Conservation (phyloP, 1,140 invertebrate genomes). For the Eupristina koningsbergeri region DNA sequence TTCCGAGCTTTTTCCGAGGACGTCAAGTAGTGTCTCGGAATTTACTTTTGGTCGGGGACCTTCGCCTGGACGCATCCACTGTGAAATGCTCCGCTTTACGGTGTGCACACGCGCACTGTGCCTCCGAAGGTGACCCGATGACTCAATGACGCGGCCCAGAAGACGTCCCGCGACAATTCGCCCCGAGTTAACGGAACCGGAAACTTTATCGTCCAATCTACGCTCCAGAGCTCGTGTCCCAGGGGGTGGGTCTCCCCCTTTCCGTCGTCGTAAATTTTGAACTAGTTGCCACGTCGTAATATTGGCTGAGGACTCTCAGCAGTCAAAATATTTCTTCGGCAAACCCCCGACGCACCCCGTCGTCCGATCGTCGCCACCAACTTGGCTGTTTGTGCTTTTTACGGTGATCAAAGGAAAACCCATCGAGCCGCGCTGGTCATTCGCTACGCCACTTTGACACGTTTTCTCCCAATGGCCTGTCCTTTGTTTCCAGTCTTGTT, state of each 20-base stretch:
- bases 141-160: no score
- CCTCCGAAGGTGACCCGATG: neutral
- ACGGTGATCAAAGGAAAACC: neutral
- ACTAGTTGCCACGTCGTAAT: neutral
- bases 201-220: neutral
- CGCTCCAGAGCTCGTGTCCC: no score
- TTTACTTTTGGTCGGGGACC: slow-evolving; percentile 3
- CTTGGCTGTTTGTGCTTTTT: neutral
- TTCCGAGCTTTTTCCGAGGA: neutral
- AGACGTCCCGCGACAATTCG: neutral
- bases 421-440: neutral
- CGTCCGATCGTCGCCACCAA: neutral
- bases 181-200: neutral
- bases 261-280: neutral
- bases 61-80: neutral
- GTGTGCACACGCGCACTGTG: neutral
- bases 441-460: neutral
- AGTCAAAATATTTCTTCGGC: neutral
- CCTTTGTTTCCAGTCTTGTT: neutral
- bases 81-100: slow-evolving; percentile 12
- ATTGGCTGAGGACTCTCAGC: neutral
- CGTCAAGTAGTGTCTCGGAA: neutral
- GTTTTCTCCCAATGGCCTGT: neutral
- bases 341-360: no score
- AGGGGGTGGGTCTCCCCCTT: no score